Base-by-base conservation (phyloP, 2,888 invertebrate species). In the Cataglyphis rosenhaueri region DNA sequence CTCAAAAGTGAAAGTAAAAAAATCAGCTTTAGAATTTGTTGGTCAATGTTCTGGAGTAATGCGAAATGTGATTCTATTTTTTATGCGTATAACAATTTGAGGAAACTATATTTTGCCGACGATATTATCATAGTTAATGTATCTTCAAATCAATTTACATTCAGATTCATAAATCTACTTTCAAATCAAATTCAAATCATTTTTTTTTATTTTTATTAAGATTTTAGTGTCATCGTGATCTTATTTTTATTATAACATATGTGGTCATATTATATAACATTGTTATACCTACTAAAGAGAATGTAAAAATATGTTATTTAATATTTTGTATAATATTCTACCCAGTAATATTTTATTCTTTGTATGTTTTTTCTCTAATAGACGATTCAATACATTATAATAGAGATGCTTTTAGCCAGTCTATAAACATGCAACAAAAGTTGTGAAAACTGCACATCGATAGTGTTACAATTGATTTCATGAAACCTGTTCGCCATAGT, bases 381-480 rank as follows among this genome's bases (percentile, higher is more conserved):
- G 12, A 61, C 10, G 4, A 6, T 48, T 44, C 18, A 35, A 64
- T 62, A 48, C 4, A 44, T 21, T 15, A 21, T 18, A 74, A n/a
- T 15, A 65, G 52, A 64, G 12, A 38, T 25, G 1, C 18, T 64
- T 75, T 25, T 25, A 41, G n/a, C 41, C 59, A 29, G 25, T 12
- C 25, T 52, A n/a, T 52, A 41, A 21, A 29, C 35, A 18, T 65
- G 44, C 66, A 66, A 81, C 52, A 21, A 84, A 86, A 82, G 79
- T 82, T 76, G 29, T 75, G 82, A 82, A 81, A 86, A 88, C 71
- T 82, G 41, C 55, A 21, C 55, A 21, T 66, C 12, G n/a, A 57
- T 57, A 35, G 55, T 38, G 66, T 84, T 65, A 84, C 85, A 75
- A 88, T 89, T 86, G 85, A 87, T 89, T 81, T 83, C 55, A 81